Conservation (phyloP, 2,797 vertebrate genomes). For the Mastacembelus armatus region DNA sequence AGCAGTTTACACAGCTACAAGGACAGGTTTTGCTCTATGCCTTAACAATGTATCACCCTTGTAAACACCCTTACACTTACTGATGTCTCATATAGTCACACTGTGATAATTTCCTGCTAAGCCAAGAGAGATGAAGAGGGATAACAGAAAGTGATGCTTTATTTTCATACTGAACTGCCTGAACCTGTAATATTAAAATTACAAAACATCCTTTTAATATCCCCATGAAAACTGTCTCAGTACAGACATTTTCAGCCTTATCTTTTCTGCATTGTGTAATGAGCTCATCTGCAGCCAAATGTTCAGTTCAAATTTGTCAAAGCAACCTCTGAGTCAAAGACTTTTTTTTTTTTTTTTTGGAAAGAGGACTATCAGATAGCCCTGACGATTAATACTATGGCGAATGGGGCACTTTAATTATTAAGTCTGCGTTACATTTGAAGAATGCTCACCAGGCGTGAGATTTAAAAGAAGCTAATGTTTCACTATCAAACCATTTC, state of each 20-base stretch:
- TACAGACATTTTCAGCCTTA: slow-evolving; percentile 4
- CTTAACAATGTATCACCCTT: slow-evolving; percentile 54
- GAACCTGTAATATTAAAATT: neutral
- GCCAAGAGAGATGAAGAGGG: slow-evolving; percentile 32
- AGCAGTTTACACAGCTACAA: slow-evolving; percentile 60
- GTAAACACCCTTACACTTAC: slow-evolving; percentile 66
- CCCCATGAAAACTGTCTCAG: neutral
- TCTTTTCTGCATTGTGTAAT: slow-evolving; percentile 41
- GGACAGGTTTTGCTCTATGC: slow-evolving; percentile 38
- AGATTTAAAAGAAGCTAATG: slow-evolving; percentile 85
- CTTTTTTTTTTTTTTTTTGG: slow-evolving; percentile 24
- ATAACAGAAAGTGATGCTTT: neutral
- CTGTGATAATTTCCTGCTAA: slow-evolving; percentile 34
- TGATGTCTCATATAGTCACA: slow-evolving; percentile 42
- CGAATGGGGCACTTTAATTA: slow-evolving; percentile 81
- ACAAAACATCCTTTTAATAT: neutral
- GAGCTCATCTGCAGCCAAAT: slow-evolving; percentile 52
- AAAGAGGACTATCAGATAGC: slow-evolving; percentile 65
- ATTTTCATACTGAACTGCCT: neutral
- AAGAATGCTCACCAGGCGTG: slow-evolving; percentile 81
- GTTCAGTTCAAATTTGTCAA: slow-evolving; percentile 59
- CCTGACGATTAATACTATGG: slow-evolving; percentile 73
- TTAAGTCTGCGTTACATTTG: slow-evolving; percentile 83
- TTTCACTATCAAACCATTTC: slow-evolving; percentile 84
- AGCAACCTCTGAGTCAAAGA: slow-evolving; percentile 54